Evolutionary conservation across 2,113 vertebrate genomes (phyloP).

Genomic region (Physeter macrocephalus): DNA sequence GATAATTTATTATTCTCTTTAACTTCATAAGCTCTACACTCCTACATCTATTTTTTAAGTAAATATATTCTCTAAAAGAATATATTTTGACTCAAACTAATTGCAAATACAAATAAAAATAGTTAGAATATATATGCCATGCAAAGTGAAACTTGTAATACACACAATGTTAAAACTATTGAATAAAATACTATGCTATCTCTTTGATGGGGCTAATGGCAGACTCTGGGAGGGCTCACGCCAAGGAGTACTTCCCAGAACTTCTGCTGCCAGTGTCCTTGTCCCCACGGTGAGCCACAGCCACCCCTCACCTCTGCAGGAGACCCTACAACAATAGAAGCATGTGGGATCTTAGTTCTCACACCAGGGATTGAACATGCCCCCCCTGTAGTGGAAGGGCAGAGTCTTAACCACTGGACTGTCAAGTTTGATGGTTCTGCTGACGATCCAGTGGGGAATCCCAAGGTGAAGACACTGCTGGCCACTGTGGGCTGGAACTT

Average conservation of each 20-base stretch:
- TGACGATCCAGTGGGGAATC: slow-evolving; percentile 71
- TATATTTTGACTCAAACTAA: not conserved
- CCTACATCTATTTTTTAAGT: not conserved
- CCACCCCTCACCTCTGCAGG: no score
- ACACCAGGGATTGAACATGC: no score
- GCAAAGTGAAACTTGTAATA: not conserved
- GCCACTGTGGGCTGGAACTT: slow-evolving; percentile 89
- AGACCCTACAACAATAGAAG: no score
- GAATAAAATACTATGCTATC: not conserved
- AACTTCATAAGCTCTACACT: not conserved
- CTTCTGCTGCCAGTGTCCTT: no score
- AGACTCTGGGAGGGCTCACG: no score
- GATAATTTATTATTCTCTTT: not conserved
- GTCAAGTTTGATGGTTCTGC: no score
- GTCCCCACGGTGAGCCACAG: no score
- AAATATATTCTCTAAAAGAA: not conserved
- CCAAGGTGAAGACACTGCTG: slow-evolving; percentile 84
- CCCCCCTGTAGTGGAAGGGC: rapidly evolving
- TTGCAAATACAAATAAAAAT: not conserved
- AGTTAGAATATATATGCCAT: not conserved
- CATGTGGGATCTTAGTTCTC: no score
- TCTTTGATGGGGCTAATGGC: no score
- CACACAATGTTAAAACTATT: not conserved
- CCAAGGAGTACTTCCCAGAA: no score
- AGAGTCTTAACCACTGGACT: no score